Evolutionary conservation across 1,140 invertebrate species (phyloP).

Genomic region (Colletes latitarsis): DNA sequence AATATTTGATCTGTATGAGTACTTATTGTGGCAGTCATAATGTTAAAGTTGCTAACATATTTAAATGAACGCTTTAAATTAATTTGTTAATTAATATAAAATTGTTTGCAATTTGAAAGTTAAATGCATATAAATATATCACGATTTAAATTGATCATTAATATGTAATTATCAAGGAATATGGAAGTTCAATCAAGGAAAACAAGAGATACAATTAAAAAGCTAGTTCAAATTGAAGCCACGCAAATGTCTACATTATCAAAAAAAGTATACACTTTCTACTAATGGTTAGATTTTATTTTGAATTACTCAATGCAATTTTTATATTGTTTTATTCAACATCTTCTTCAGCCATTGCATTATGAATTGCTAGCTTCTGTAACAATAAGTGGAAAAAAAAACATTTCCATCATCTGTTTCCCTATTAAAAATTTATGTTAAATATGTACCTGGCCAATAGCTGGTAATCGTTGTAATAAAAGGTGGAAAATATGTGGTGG

Average conservation of each 20-base stretch:
- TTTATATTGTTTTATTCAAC: conserved; percentile 73
- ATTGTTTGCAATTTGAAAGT: conserved; percentile 25
- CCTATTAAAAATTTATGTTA: neutral
- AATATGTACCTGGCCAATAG: conserved; percentile 81
- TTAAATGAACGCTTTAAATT: conserved; percentile 14
- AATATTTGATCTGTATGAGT: neutral
- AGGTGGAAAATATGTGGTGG: conserved; percentile 95
- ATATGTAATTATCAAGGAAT: conserved; percentile 31
- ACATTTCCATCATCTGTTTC: neutral
- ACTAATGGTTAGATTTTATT: conserved; percentile 65
- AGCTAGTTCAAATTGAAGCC: conserved; percentile 40
- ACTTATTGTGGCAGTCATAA: conserved; percentile 20
- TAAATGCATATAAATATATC: conserved; percentile 31
- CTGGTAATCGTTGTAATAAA: conserved; percentile 91
- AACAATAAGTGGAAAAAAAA: conserved; percentile 60
- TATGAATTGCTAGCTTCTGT: conserved; percentile 73
- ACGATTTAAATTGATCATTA: conserved; percentile 13
- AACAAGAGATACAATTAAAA: conserved; percentile 26
- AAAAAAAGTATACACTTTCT: conserved; percentile 60
- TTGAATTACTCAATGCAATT: conserved; percentile 64
- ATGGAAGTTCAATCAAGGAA: conserved; percentile 50
- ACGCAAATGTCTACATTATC: conserved; percentile 42
- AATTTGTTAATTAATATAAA: conserved; percentile 24
- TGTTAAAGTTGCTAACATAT: conserved; percentile 3
- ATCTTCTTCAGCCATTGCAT: conserved; percentile 77